phyloP scores from a whole-genome alignment of 2,888 invertebrate species.

The Cataglyphis rosenhaueri region DNA sequence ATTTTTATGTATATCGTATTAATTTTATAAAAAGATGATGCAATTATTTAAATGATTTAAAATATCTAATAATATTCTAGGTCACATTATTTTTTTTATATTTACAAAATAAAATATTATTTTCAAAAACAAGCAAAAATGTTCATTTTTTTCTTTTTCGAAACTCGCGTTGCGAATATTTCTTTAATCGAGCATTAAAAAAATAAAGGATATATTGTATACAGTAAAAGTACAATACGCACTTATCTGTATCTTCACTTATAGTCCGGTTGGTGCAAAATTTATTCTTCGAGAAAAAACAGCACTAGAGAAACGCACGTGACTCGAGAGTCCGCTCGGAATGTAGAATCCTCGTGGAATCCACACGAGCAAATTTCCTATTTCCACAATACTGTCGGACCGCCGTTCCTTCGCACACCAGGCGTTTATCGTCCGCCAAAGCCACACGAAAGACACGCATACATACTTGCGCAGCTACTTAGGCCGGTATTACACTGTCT shows the following conservation, averaged over 20 bases:
- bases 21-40: background rate
- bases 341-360: constrained; percentile 46
- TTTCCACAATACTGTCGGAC: constrained; percentile 52
- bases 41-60: background rate
- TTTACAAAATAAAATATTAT: background rate
- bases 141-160: background rate
- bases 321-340: constrained; percentile 18
- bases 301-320: constrained; percentile 23
- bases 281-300: constrained; percentile 30
- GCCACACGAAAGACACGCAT: constrained; percentile 42
- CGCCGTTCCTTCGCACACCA: constrained; percentile 23
- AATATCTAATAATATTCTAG: background rate
- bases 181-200: constrained; percentile 7
- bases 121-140: background rate
- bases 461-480: constrained; percentile 61
- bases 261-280: constrained; percentile 23
- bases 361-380: constrained; percentile 58
- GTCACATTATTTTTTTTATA: background rate
- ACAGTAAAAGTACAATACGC: background rate
- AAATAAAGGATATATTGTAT: background rate
- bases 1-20: background rate
- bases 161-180: background rate
- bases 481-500: constrained; percentile 61
- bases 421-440: constrained; percentile 32
- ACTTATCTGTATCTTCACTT: background rate